Evolutionary conservation across 1,140 invertebrate genomes (phyloP).

Genomic region (Drosophila pruinosa): DNA sequence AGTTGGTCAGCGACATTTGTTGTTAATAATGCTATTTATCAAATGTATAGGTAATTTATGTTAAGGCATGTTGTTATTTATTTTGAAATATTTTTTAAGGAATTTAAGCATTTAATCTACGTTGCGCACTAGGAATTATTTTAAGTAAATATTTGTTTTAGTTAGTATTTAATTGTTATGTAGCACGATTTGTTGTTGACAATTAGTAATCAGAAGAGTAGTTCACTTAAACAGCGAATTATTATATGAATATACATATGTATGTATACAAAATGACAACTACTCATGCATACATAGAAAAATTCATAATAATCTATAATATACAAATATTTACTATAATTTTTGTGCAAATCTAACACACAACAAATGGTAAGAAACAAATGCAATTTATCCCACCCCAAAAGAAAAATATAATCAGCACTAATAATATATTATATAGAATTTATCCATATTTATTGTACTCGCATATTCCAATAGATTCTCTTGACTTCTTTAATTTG

Average conservation of each 20-base stretch:
- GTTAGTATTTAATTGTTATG: constrained; percentile 61
- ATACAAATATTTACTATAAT: constrained; percentile 16
- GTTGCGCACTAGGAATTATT: constrained; percentile 50
- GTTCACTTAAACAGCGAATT: constrained; percentile 75
- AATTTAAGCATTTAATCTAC: constrained; percentile 70
- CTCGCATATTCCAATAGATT: constrained; percentile 11
- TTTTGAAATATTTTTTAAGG: constrained; percentile 53
- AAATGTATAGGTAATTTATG: constrained; percentile 40
- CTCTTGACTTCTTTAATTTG: not conserved
- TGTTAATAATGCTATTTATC: constrained; percentile 55
- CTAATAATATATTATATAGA: constrained; percentile 21
- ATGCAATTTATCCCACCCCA: constrained; percentile 61
- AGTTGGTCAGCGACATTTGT: constrained; percentile 35
- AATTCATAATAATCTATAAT: not conserved
- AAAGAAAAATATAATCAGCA: constrained; percentile 27
- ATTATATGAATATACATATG: constrained; percentile 40
- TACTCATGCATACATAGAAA: constrained; percentile 14
- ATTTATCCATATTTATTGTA: constrained; percentile 28
- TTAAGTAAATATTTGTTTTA: constrained; percentile 54
- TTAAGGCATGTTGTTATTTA: constrained; percentile 71
- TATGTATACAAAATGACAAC: constrained; percentile 13
- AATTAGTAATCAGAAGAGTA: constrained; percentile 35
- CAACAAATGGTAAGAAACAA: constrained; percentile 45
- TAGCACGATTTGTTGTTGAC: constrained; percentile 66
- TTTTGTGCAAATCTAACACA: constrained; percentile 22